A percentile compares a stretch with the other conserved stretches of the same genome.
Conservation (phyloP, 2,888 invertebrate genomes). For the Coenonympha arcania region DNA sequence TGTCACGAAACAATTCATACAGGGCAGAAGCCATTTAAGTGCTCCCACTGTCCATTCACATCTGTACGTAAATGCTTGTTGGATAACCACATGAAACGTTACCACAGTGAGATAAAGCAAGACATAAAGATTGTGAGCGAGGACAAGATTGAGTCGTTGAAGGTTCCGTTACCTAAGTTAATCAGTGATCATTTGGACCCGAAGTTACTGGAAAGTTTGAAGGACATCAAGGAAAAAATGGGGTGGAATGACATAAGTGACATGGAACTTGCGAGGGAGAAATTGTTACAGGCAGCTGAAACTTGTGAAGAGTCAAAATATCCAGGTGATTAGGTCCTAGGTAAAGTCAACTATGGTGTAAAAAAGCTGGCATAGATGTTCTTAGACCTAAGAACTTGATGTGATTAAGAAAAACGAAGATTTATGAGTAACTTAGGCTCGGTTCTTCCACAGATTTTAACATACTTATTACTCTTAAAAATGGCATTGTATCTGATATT, state of each 20-base stretch:
- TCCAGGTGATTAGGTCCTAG: too few species aligned
- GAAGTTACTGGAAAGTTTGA: not conserved
- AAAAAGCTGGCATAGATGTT: too few species aligned
- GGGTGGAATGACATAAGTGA: not conserved
- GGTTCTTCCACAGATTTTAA: too few species aligned
- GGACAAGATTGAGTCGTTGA: slow-evolving; percentile 42
- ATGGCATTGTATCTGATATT: too few species aligned
- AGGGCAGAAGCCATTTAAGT: slow-evolving; percentile 49
- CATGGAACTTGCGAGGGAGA: not conserved
- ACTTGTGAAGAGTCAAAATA: not conserved
- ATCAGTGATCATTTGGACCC: slow-evolving; percentile 4
- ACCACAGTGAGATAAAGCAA: slow-evolving; percentile 36
- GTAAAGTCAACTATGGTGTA: too few species aligned
- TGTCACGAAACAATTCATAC: slow-evolving; percentile 51
- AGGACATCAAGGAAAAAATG: slow-evolving; percentile 1
- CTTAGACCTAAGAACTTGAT: too few species aligned
- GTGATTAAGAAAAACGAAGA: too few species aligned
- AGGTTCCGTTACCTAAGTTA: slow-evolving; percentile 27
- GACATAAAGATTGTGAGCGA: slow-evolving; percentile 37
- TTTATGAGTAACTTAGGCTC: too few species aligned
- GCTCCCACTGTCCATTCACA: slow-evolving; percentile 42
- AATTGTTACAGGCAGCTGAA: not conserved
- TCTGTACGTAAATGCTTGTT: slow-evolving; percentile 42
- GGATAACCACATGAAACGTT: slow-evolving; percentile 41
- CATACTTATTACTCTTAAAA: too few species aligned